Base-by-base conservation (phyloP, 2,888 invertebrate species). In the Drosophila siamana region DNA sequence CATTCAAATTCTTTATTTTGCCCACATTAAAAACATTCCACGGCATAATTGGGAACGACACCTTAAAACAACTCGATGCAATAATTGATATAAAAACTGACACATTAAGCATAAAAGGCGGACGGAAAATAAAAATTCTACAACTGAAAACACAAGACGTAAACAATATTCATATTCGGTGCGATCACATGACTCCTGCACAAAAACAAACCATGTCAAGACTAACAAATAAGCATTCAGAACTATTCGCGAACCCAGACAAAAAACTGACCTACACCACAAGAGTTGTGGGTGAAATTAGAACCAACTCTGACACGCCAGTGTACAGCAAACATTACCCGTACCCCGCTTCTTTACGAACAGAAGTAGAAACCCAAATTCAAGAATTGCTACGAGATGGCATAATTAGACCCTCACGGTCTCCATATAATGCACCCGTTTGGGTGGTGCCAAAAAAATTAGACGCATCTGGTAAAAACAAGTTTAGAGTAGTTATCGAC, bases 281-380 rank as follows among this genome's bases (percentile, higher is more conserved):
- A 0, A 38, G 30, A n/a, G 59, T 57, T 0, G 40, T 24, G 2
- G 59, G 46, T 1, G 43, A 48, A 8, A 55, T 66, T 4, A 68
- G 71, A 28, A 89, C 87, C 0, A 78, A 65, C 1, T 73, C 79
- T 2, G 51, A 78, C 7, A 64, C 71, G 6, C 91, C 90, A 0
- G 79, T 91, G 4, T 84, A 80, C 46, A 66, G 84, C 0, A 90
- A 90, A 80, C 76, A 80, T 4, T 91, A 92, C 62, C 69, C 91
- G 7, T 91, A 91, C 54, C 91, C 91, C 36, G 13, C 38, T 15
- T 38, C 38, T 3, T 13, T 38, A 38, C 2, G 38, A 38, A 4
- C 15, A n/a, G 15, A 13, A 13, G 15, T 38, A 13, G 13, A 38
- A n/a, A 38, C 38, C 5, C 38, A 38, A 13, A 38, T 38, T 6